phyloP scores from a whole-genome alignment of 2,797 vertebrate genomes.

The Anolis apletophallus region DNA sequence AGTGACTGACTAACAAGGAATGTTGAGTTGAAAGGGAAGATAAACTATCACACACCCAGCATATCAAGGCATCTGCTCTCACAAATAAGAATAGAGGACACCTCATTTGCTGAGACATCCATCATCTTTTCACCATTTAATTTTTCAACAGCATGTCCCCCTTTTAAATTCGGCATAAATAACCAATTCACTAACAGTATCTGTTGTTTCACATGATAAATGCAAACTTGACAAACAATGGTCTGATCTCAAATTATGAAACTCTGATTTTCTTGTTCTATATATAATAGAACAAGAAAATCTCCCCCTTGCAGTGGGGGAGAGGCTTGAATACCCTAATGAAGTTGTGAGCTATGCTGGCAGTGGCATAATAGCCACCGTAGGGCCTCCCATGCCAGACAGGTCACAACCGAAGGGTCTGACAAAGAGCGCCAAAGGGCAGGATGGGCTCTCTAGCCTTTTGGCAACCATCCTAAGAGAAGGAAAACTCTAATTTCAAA shows the following conservation, averaged over 20 bases:
- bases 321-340: no score
- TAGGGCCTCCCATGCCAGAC: no score
- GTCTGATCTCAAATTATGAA: neutral
- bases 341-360: no score
- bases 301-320: no score
- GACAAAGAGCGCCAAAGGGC: no score
- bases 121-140: neutral
- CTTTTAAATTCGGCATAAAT: neutral
- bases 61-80: neutral
- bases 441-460: no score
- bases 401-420: no score
- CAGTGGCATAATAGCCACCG: no score
- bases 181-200: neutral
- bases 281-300: neutral
- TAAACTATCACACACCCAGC: neutral
- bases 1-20: neutral
- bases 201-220: neutral
- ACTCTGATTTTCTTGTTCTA: neutral
- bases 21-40: neutral
- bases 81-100: neutral
- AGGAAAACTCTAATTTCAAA: no score
- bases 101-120: neutral
- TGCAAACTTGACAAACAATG: neutral
- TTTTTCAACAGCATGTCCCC: neutral
- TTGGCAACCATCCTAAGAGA: no score